Base-by-base conservation (phyloP, 2,113 vertebrate genomes). In the Terrapene triunguis region DNA sequence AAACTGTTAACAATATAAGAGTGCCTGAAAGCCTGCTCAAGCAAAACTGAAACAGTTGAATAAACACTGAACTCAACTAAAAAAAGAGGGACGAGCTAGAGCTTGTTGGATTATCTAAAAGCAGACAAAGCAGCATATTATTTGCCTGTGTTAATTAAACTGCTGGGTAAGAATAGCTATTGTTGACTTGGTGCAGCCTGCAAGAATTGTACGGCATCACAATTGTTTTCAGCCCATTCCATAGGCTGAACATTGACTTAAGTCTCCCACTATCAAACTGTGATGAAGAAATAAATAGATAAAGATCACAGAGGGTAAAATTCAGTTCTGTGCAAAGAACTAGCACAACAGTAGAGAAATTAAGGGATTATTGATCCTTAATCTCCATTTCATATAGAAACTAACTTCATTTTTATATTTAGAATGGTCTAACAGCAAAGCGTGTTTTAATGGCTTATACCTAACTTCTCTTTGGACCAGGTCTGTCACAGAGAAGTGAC, bases 131-230 rank as follows among this genome's bases (percentile, higher is more conserved):
- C 69, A 94, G 94, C 92, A 87, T n/a, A 10, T 65, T 57, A 59
- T 80, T 89, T 27, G 91, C 91, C 82, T 21, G 78, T 38, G 57
- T 50, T 96, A 42, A 21, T 88, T 93, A 97, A 98, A 97, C 98
- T 95, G 97, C 97, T 96, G 96, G 81, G 93, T 69, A 89, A 97
- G 93, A 94, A 80, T 42, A 89, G 80, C 95, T 81, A 82, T 95
- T 97, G 97, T 97, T 97, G 97, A 96, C 98, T 50, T 98, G 98
- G 97, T 97, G 85, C 80, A 88, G 97, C 99, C 97, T 98, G 98
- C 48, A 48, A 19, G 24, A 24, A 13, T 65, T 12, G 19, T n/a
- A 17, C 47, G 74, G 92, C 44, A 48, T 85, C 78, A 50, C 89
- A 89, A 0, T 44, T 83, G 48, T 48, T 80, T 82, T 16, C 1